These are phyloP conservation scores for Hirtodrosophila duncani DNA, from an alignment of 2,888 invertebrate species.

Conservation along the genomic window DNA sequence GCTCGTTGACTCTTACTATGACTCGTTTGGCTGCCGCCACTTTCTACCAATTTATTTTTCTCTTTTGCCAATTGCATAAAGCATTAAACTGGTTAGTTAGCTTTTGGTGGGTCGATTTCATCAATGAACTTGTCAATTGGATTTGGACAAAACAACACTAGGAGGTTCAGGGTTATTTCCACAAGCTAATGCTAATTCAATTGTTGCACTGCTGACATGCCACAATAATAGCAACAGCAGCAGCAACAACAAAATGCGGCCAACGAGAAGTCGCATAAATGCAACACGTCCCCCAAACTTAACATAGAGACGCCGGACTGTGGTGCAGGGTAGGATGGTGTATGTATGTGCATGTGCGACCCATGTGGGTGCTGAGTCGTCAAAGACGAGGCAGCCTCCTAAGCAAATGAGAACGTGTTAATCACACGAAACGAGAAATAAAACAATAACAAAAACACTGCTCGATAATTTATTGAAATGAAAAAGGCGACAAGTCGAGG, in stretches of 20 bases:
- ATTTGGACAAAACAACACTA: constrained; percentile 51
- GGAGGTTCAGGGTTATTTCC: constrained; percentile 62
- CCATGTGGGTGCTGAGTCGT: constrained; percentile 8
- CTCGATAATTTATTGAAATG: constrained; percentile 44
- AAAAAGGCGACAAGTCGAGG: constrained; percentile 4
- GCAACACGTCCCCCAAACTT: constrained; percentile 30
- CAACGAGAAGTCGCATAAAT: constrained; percentile 65
- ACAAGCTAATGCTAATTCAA: constrained; percentile 51
- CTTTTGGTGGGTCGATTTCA: constrained; percentile 34
- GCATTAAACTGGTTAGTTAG: constrained; percentile 41
- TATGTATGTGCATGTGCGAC: too few relatives aligned
- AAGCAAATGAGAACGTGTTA: constrained; percentile 65
- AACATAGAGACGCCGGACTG: constrained; percentile 5
- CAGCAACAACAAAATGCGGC: constrained; percentile 53
- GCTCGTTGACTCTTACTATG: constrained; percentile 21
- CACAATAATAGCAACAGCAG: constrained; percentile 28
- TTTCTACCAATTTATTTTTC: constrained; percentile 47
- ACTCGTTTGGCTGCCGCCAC: constrained; percentile 31
- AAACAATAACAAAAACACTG: constrained; percentile 17
- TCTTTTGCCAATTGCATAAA: constrained; percentile 48
- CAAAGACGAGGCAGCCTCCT: constrained; percentile 28
- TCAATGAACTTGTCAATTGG: constrained; percentile 68
- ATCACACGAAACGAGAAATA: constrained; percentile 33
- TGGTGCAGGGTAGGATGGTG: not conserved
- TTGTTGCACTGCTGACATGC: constrained; percentile 48